A percentile compares a stretch with the other conserved stretches of the same genome.
Conservation (phyloP, 2,797 vertebrate species). For the Adelosebastes latens region DNA sequence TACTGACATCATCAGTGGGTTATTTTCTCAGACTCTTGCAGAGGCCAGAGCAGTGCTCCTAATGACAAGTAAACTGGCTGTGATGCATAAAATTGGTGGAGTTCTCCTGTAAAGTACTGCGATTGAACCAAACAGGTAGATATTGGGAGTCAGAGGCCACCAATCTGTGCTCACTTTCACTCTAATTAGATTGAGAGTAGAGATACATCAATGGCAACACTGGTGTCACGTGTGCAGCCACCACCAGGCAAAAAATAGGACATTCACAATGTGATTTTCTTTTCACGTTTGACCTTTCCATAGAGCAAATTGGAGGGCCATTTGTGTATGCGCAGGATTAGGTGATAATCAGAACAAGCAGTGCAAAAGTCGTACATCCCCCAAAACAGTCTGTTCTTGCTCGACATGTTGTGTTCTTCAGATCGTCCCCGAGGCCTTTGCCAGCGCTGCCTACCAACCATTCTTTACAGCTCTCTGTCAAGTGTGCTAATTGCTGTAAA, state of each 20-base stretch:
- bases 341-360: slow-evolving; percentile 3
- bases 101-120: background rate
- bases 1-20: background rate
- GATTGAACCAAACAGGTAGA: background rate
- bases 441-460: slow-evolving; percentile 28
- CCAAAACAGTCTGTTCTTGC: slow-evolving; percentile 8
- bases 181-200: background rate
- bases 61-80: background rate
- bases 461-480: slow-evolving; percentile 51
- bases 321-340: background rate
- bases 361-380: background rate
- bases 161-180: background rate
- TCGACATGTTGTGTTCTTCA: background rate
- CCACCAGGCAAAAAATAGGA: background rate
- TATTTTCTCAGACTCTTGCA: background rate
- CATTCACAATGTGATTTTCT: background rate
- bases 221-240: background rate
- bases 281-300: background rate
- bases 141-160: background rate
- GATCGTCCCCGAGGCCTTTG: background rate
- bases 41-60: background rate
- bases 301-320: background rate
- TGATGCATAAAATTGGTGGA: background rate
- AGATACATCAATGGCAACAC: background rate
- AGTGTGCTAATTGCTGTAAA: slow-evolving; percentile 67